Evolutionary conservation across 1,140 invertebrate species (phyloP), one percentile per base, ranked within the genome.

Genomic region (Andrena cerasifolii): DNA sequence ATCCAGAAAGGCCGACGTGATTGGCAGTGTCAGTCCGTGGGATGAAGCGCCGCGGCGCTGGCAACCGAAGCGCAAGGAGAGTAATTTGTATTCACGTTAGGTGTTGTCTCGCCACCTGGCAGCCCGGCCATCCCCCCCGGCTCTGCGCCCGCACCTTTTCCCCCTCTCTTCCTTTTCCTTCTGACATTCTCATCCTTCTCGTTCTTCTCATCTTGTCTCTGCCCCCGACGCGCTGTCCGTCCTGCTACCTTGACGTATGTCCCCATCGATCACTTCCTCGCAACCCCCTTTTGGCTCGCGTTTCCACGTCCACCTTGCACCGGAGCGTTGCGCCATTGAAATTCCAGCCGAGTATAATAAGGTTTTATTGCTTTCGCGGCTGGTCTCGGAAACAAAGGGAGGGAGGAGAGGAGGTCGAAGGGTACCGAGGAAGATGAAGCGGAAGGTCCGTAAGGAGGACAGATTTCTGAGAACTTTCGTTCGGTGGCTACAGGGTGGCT

Each of bases 41-140:
- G 83, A 81, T 72, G 77, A 83, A 78, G 81, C 75, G 81, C 49
- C 78, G 65, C 47, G 80, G 67, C 56, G 71, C 71, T 83, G 77
- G 84, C 72, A 85, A 79, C 76, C 71, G 82, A 76, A 78, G 86
- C 77, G 74, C 67, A 58, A 67, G 56, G 59, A 75, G 80, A 75
- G 80, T 86, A 87, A 87, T 88, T 88, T 87, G 87, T 88, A 88
- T 88, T 88, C 87, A 87, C 86, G 84, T 86, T 87, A 88, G 87
- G 83, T 83, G 83, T 86, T 84, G 84, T 87, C 85, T 87, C 81
- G 80, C 75, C 85, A 86, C 86, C 86, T 88, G 86, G 80, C 77
- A 86, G 72, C 83, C 72, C 62, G 21, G 31, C 40, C 70, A 61
- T 33, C 63, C 61, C 59, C 68, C 40, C 56, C 53, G 65, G 5